Base-by-base conservation (phyloP, 2,888 invertebrate species). In the Chymomyza caudatula region DNA sequence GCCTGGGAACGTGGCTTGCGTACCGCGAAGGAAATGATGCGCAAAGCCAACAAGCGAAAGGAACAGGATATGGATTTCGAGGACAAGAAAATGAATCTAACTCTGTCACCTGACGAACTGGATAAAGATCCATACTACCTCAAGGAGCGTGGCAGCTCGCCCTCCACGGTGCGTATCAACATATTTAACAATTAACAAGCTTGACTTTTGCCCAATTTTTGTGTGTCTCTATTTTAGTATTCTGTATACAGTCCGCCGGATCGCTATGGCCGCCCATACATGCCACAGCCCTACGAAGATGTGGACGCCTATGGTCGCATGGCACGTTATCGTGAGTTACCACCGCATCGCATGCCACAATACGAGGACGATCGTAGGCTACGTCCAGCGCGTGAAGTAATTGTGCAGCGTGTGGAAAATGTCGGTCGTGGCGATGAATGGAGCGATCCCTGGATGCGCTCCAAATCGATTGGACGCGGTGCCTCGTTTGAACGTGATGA, bases 1-100 rank as follows among this genome's bases (percentile, higher is more conserved):
- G 97, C 98, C 0, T 98, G 98, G 98, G 98, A 98, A 89, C 92
- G 98, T 58, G 98, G 98, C 0, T 91, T 98, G 57, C 92, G 98
- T 37, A 97, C 98, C 57, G 98, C 98, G 23, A 98, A 98, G 91
- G 98, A 98, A 93, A 94, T 95, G 94, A 92, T 96, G 91, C 93
- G 97, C 67, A 96, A 97, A 91, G 97, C 98, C 0, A 95, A 95
- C 81, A 96, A 97, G 88, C 94, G 98, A 47, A 97, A 97, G 89
- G 97, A 98, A 90, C 97, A 96, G 80, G 98, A 98, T 88, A 95
- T 96, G 92, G 97, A 98, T 90, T 97, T 97, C 88, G 97, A 98
- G 88, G 97, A 98, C 90, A 98, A 98, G 91, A 96, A 97, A 89
- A 94, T 98, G 92, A 97, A 98, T 88, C 89, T 98, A 63, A 96